Percentiles rank a stretch among this genome's conserved stretches.
phyloP scores from a whole-genome alignment of 2,888 invertebrate genomes.

The Sphaerophoria rueppellii region DNA sequence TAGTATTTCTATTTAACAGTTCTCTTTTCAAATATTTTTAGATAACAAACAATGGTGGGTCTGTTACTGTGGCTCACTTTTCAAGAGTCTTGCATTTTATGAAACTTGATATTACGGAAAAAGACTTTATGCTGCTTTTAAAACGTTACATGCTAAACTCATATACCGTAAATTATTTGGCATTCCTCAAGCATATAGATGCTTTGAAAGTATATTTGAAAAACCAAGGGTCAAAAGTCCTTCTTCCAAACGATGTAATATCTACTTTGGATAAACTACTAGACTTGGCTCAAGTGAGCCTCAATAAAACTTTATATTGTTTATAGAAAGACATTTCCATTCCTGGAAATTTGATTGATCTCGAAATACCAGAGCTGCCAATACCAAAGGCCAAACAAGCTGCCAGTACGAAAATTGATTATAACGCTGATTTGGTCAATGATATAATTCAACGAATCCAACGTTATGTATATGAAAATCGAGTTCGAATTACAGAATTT shows the following conservation, averaged over 20 bases:
- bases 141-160: slow-evolving; percentile 90
- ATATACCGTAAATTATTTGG: slow-evolving; percentile 90
- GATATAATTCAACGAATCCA: slow-evolving; percentile 84
- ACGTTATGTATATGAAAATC: slow-evolving; percentile 85
- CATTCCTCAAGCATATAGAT: slow-evolving; percentile 87
- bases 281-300: neutral
- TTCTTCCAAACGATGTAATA: slow-evolving; percentile 78
- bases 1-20: no score
- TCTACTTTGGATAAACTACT: neutral
- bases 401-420: slow-evolving; percentile 63
- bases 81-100: slow-evolving; percentile 88
- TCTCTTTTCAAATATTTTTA: slow-evolving; percentile 76
- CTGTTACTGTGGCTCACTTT: slow-evolving; percentile 90
- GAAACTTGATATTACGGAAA: slow-evolving; percentile 86
- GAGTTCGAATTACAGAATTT: slow-evolving; percentile 87
- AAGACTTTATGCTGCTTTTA: slow-evolving; percentile 89
- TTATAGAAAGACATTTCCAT: slow-evolving; percentile 84
- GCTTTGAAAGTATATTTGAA: slow-evolving; percentile 86
- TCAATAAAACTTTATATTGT: neutral
- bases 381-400: slow-evolving; percentile 75
- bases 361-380: slow-evolving; percentile 87
- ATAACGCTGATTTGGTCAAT: slow-evolving; percentile 76
- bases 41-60: slow-evolving; percentile 89
- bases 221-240: slow-evolving; percentile 83
- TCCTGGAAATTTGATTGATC: slow-evolving; percentile 87